Conservation (phyloP, 2,113 vertebrate species). For the Pithys albifrons region DNA sequence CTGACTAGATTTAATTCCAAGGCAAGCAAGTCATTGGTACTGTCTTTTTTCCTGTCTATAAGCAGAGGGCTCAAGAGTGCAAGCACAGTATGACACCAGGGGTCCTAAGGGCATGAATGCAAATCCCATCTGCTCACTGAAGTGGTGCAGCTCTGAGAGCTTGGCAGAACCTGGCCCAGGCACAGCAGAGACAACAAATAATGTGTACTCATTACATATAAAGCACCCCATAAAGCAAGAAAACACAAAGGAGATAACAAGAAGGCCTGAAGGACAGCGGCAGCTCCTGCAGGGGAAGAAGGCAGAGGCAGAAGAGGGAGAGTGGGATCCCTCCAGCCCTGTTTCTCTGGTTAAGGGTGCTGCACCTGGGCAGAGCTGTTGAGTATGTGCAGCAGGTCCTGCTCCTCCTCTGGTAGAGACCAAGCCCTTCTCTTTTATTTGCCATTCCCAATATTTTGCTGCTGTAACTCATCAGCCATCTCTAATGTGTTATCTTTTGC, state of each 20-base stretch:
- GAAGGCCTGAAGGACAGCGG: not conserved
- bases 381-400: not conserved
- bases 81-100: rapidly evolving
- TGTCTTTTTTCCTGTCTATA: not conserved
- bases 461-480: not conserved
- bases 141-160: not conserved
- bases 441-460: not conserved
- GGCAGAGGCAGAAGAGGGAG: not conserved
- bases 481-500: not conserved
- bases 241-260: not conserved
- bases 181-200: not conserved
- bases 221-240: not conserved
- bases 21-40: not conserved
- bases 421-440: not conserved
- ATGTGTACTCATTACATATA: rapidly evolving
- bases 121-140: not conserved
- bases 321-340: not conserved
- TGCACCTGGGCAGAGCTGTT: not conserved
- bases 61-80: not conserved
- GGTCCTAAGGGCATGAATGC: not conserved
- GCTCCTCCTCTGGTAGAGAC: not conserved
- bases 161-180: not conserved
- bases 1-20: not conserved
- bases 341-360: not conserved
- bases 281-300: not conserved